Conservation (phyloP, 2,888 invertebrate genomes). For the Cerastis leucographa region DNA sequence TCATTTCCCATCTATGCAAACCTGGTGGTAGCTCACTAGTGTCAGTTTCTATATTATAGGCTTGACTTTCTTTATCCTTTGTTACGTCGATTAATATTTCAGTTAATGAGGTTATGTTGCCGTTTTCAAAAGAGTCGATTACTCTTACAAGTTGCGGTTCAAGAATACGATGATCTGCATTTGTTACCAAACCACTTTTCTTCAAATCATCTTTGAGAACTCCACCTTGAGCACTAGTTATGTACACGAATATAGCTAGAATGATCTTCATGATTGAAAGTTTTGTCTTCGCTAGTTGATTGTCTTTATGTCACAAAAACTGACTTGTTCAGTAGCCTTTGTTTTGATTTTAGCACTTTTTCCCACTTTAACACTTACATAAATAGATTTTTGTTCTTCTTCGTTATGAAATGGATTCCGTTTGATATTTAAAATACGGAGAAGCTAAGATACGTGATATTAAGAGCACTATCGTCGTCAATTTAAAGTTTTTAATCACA, state of each 20-base stretch:
- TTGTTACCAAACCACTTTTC: not conserved
- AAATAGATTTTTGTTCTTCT: not conserved
- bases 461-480: not conserved
- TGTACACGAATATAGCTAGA: slow-evolving; percentile 2
- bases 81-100: slow-evolving; percentile 8
- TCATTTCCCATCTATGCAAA: slow-evolving; percentile 2
- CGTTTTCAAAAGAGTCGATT: not conserved
- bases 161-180: not conserved
- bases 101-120: not conserved
- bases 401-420: not conserved
- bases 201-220: slow-evolving; percentile 2
- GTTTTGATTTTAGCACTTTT: not conserved
- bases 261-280: slow-evolving; percentile 16
- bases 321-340: not conserved
- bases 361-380: not conserved
- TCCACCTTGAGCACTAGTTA: slow-evolving; percentile 5
- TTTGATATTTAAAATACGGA: not conserved
- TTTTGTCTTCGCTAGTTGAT: not conserved
- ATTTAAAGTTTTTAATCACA: not conserved
- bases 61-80: slow-evolving; percentile 1
- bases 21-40: not conserved
- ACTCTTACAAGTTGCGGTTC: not conserved
- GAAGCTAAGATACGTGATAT: not conserved
- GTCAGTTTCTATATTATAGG: not conserved
- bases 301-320: not conserved